phyloP scores from a whole-genome alignment of 1,140 invertebrate species.

The Eciton burchellii region DNA sequence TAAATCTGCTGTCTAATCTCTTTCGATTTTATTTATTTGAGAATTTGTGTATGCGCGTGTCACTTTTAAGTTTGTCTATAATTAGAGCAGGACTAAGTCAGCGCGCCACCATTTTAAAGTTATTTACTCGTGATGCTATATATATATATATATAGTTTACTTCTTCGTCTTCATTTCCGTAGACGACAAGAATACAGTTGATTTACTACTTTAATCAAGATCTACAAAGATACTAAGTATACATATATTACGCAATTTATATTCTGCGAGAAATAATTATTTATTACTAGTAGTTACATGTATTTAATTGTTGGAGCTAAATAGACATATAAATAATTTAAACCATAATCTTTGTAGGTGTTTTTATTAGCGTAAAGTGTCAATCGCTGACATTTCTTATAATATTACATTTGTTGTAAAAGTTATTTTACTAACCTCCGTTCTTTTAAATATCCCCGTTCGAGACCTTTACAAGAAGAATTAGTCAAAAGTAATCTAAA shows the following conservation, averaged over 20 bases:
- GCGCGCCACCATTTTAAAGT: constrained; percentile 43
- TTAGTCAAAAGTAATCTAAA: constrained; percentile 38
- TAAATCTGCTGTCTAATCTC: neutral
- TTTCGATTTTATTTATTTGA: neutral
- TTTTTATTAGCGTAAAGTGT: constrained; percentile 37
- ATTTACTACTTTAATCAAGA: neutral
- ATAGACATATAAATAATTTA: too few species aligned
- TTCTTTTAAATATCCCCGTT: neutral
- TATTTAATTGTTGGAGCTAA: too few species aligned
- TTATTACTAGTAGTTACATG: too few species aligned
- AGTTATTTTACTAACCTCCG: constrained; percentile 1
- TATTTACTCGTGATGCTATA: constrained; percentile 39
- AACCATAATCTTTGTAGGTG: too few species aligned
- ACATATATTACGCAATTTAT: neutral
- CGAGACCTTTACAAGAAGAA: constrained; percentile 3
- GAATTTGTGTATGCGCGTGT: neutral
- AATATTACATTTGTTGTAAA: neutral
- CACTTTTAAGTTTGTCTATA: constrained; percentile 50
- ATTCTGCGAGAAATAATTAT: too few species aligned
- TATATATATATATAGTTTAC: neutral
- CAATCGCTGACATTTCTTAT: constrained; percentile 22
- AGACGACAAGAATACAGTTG: neutral
- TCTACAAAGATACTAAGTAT: neutral
- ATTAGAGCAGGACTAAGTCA: constrained; percentile 48
- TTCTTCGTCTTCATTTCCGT: neutral